Conservation (phyloP, 2,113 vertebrate genomes). For the Python bivittatus region DNA sequence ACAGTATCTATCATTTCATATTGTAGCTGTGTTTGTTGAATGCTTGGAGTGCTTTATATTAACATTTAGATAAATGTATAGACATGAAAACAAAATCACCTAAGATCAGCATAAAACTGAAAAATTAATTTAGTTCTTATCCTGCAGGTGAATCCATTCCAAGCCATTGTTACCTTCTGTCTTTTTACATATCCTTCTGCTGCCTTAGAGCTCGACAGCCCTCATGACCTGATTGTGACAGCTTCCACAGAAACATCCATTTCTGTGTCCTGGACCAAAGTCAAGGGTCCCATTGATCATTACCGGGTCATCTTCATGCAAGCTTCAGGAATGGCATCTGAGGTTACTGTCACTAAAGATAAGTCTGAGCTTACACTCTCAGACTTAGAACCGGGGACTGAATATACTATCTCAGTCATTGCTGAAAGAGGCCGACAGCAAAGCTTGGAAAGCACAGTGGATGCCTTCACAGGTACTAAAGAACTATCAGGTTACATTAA, state of each 20-base stretch:
- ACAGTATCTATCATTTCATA: not conserved
- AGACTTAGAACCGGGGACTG: slow-evolving; percentile 89
- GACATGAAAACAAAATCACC: not conserved
- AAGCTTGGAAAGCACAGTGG: slow-evolving; percentile 87
- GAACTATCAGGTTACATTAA: not conserved
- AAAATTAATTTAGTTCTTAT: not conserved
- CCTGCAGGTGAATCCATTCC: not conserved
- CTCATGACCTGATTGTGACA: slow-evolving; percentile 86
- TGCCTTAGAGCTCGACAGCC: slow-evolving; percentile 86
- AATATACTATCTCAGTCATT: slow-evolving; percentile 91
- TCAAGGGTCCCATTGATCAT: slow-evolving; percentile 91
- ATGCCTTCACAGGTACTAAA: slow-evolving; percentile 91
- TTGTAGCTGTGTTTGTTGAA: not conserved
- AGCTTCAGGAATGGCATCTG: slow-evolving; percentile 82
- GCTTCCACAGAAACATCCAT: slow-evolving; percentile 93
- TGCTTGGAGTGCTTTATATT: not conserved
- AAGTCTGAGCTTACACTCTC: slow-evolving; percentile 81
- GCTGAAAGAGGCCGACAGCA: slow-evolving; percentile 93
- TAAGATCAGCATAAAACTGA: not conserved
- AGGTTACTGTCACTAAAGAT: slow-evolving; percentile 85
- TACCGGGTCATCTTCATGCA: slow-evolving; percentile 92
- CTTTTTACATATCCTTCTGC: not conserved
- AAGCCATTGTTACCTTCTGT: not conserved
- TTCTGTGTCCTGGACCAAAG: slow-evolving; percentile 88
- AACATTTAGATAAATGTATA: not conserved